Evolutionary conservation across 2,888 invertebrate genomes (phyloP).

Genomic region (Megamerina dolium): DNA sequence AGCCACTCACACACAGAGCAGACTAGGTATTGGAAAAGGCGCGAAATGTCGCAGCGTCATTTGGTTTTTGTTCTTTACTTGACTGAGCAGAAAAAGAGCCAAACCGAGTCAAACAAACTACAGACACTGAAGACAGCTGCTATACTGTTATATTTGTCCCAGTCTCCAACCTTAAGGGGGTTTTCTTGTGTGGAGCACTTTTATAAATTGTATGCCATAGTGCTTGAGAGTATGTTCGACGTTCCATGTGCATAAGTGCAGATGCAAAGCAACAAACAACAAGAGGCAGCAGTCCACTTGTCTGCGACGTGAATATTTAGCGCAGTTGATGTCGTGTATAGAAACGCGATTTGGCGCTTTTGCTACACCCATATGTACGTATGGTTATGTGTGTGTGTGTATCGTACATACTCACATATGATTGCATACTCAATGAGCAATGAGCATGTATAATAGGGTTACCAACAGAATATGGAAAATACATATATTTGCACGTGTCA

Average conservation of each 20-base stretch:
- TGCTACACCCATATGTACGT: no score
- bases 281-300: slow-evolving; percentile 28
- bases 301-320: slow-evolving; percentile 16
- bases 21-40: slow-evolving; percentile 22
- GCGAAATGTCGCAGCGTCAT: slow-evolving; percentile 28
- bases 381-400: no score
- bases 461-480: no score
- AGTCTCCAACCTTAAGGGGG: neutral
- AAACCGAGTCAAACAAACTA: slow-evolving; percentile 10
- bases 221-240: slow-evolving; percentile 29
- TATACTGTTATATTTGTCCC: slow-evolving; percentile 13
- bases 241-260: slow-evolving; percentile 7
- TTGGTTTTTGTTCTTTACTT: slow-evolving; percentile 25
- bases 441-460: no score
- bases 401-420: no score
- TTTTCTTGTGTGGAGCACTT: slow-evolving; percentile 10
- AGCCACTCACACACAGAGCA: no score
- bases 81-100: slow-evolving; percentile 23
- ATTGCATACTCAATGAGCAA: no score
- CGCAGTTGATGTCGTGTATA: slow-evolving; percentile 26
- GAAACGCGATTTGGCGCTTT: slow-evolving; percentile 38
- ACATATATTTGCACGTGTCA: no score
- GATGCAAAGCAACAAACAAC: slow-evolving; percentile 1
- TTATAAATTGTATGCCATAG: slow-evolving; percentile 22
- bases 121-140: no score